A percentile compares a stretch with the other conserved stretches of the same genome.
Conservation (phyloP, 2,797 vertebrate genomes). For the Pipistrellus nathusii region DNA sequence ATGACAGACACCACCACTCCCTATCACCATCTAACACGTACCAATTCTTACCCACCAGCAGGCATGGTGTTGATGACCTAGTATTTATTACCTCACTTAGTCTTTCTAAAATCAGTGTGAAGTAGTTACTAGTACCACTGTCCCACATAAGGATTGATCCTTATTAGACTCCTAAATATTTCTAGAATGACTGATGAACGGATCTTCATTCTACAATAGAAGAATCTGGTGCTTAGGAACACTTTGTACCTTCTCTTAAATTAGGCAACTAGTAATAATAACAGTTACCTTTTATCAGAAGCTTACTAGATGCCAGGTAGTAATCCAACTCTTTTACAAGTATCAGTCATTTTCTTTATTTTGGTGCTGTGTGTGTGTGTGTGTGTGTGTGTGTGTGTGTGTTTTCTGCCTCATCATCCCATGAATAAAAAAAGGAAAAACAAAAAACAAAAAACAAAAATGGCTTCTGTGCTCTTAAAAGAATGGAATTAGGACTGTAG, state of each 20-base stretch:
- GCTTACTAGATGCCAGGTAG: not conserved
- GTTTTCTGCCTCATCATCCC: not conserved
- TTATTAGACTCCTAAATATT: not conserved
- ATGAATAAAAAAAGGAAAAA: not conserved
- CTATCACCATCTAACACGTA: not conserved
- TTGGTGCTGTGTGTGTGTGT: not conserved
- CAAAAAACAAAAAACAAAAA: not conserved
- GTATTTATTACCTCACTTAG: not conserved
- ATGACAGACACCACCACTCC: not conserved
- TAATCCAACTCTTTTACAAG: not conserved
- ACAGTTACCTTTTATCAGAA: not conserved
- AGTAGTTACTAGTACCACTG: not conserved
- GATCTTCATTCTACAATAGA: not conserved
- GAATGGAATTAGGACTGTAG: not conserved
- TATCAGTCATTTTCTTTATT: not conserved
- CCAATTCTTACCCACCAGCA: not conserved
- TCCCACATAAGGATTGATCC: not conserved
- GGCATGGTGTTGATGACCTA: not conserved
- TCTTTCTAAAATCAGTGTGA: not conserved
- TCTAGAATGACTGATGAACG: not conserved
- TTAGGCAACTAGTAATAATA: not conserved
- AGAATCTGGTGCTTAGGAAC: not conserved
- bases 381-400: not conserved
- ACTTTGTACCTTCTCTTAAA: not conserved
- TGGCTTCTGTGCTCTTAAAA: not conserved